Conservation (phyloP, 1,140 invertebrate genomes). For the Epicauta chinensis region DNA sequence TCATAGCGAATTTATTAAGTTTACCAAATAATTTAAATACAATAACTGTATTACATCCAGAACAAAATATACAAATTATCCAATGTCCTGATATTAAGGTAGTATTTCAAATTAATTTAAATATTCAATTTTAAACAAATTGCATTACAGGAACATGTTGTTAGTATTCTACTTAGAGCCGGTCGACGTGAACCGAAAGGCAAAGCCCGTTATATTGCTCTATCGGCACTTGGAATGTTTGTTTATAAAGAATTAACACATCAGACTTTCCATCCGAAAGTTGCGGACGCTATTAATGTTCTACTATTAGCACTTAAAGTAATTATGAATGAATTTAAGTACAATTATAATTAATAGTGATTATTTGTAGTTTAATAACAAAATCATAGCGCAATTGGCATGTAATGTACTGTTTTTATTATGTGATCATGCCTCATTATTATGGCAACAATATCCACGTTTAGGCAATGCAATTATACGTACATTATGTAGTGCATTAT, state of each 20-base stretch:
- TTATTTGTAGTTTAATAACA: slow-evolving; percentile 69
- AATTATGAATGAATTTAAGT: slow-evolving; percentile 16
- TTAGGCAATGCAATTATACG: slow-evolving; percentile 62
- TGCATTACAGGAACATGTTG: slow-evolving; percentile 77
- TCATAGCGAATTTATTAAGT: slow-evolving; percentile 79
- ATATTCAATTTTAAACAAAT: slow-evolving; percentile 1
- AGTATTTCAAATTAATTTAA: slow-evolving; percentile 18
- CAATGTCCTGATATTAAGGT: slow-evolving; percentile 76
- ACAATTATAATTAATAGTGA: background rate
- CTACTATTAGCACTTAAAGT: slow-evolving; percentile 81
- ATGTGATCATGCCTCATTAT: slow-evolving; percentile 69
- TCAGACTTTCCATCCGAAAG: slow-evolving; percentile 59
- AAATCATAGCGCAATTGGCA: slow-evolving; percentile 79
- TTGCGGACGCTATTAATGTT: slow-evolving; percentile 78
- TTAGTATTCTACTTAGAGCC: slow-evolving; percentile 78
- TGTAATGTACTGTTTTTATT: slow-evolving; percentile 76
- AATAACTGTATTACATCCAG: slow-evolving; percentile 76
- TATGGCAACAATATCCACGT: slow-evolving; percentile 71
- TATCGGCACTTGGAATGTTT: slow-evolving; percentile 83
- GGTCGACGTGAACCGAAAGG: slow-evolving; percentile 84
- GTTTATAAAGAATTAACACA: slow-evolving; percentile 69
- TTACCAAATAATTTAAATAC: slow-evolving; percentile 70
- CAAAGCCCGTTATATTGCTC: slow-evolving; percentile 80
- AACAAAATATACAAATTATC: slow-evolving; percentile 60
- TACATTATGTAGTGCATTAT: slow-evolving; percentile 53